A percentile compares a stretch with the other conserved stretches of the same genome.
phyloP scores from a whole-genome alignment of 2,113 vertebrate species.

The Spea multiplicata region DNA sequence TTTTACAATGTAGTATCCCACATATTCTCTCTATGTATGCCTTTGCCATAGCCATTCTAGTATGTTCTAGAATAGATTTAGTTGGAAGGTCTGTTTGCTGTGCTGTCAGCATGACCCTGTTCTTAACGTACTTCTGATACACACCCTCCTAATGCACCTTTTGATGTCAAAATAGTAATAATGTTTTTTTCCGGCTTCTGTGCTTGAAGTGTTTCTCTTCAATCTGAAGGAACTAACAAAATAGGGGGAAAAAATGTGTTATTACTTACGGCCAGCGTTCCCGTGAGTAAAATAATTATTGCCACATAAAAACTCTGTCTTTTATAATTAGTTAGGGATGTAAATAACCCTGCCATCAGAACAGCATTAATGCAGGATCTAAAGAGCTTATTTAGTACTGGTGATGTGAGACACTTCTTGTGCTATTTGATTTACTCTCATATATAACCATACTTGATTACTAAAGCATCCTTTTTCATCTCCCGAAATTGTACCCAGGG shows the following conservation, averaged over 20 bases:
- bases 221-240: neutral
- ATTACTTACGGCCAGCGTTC: slow-evolving; percentile 58
- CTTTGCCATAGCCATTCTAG: too few species aligned
- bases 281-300: slow-evolving; percentile 60
- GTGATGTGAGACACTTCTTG: slow-evolving; percentile 61
- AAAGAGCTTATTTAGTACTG: slow-evolving; percentile 66
- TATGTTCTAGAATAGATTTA: too few species aligned
- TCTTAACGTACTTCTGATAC: too few species aligned
- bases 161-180: neutral
- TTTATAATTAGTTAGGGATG: slow-evolving; percentile 54
- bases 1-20: too few species aligned
- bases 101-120: too few species aligned
- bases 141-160: neutral
- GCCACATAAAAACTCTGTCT: slow-evolving; percentile 57
- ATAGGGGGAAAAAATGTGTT: slow-evolving; percentile 50
- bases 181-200: neutral
- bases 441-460: slow-evolving; percentile 76
- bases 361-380: slow-evolving; percentile 63
- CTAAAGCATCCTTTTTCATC: slow-evolving; percentile 68
- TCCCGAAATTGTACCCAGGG: slow-evolving; percentile 75
- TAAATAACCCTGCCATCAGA: slow-evolving; percentile 65
- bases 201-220: slow-evolving; percentile 1
- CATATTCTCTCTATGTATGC: too few species aligned
- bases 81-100: too few species aligned
- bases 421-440: slow-evolving; percentile 64